Base-by-base conservation (phyloP, 1,140 invertebrate genomes). In the Sinella curviseta region DNA sequence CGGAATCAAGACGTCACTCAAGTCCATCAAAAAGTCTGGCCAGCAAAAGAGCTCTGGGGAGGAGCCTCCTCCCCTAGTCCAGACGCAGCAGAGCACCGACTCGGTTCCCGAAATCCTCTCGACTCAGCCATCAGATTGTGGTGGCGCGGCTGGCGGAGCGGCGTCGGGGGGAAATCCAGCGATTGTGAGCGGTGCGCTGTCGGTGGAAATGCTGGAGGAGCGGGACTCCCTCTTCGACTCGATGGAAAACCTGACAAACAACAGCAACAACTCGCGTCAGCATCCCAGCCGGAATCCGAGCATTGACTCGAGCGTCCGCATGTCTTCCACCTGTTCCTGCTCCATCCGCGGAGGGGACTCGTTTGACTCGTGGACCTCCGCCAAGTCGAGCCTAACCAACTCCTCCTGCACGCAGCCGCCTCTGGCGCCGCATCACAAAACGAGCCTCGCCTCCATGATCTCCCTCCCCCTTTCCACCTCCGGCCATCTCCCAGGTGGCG, bases 321-420 rank as follows among this genome's bases (percentile, higher is more conserved):
- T 84, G 83, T 82, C 81, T 2, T 82, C 81, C 0, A 84, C 79
- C 20, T 82, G 81, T 36, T 84, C 83, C 24, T 83, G 83, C 31
- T 83, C 83, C n/a, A 82, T 83, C 65, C 81, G 83, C 4, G 81
- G 82, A 1, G 82, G 83, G 14, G 83, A 84, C 67, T 83, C 82
- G 0, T 84, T 84, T 55, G 83, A 84, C 20, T 83, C 82, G 0
- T 83, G 82, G 82, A 78, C 81, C 0, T 84, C 83, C 12, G 83
- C 82, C 57, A 83, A 83, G 31, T 83, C 82, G 17, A 82, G 80
- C 1, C 74, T 84, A 3, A 84, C 83, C 16, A 82, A 83, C 39
- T 83, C 82, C 17, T 83, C 82, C 8, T 82, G 77, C 26, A 81
- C 67, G 1, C 78, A 57, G 16, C 65, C 36, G 17, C 77, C 31